Evolutionary conservation across 2,113 vertebrate genomes (phyloP).

Genomic region (Erythrolamprus reginae): DNA sequence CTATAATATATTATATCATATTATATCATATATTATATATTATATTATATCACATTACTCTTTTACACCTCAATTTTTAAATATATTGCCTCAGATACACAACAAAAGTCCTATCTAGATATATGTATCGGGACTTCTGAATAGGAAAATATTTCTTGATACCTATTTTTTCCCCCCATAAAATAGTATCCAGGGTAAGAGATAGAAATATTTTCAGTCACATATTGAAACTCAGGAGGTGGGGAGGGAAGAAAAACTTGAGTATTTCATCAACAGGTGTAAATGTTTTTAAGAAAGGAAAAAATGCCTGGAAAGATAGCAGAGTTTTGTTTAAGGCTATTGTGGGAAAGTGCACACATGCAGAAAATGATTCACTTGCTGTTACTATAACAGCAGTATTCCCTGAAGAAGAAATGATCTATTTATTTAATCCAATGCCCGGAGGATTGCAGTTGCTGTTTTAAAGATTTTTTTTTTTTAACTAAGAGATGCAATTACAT

Average conservation of each 20-base stretch:
- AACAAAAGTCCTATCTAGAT: background rate
- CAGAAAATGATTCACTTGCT: background rate
- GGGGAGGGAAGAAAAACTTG: background rate
- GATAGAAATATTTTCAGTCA: conserved; percentile 17
- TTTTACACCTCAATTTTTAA: background rate
- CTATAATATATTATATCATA: too few relatives aligned
- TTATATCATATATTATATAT: too few relatives aligned
- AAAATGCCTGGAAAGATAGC: background rate
- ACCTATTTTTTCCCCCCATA: too few relatives aligned
- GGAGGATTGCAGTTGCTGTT: background rate
- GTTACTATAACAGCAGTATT: background rate
- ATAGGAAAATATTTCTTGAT: background rate
- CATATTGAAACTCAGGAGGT: conserved; percentile 26
- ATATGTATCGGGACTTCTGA: background rate
- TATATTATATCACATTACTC: background rate
- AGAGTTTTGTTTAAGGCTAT: conserved; percentile 11
- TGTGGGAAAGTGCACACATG: background rate
- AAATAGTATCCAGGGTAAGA: too few relatives aligned
- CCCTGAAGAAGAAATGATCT: background rate
- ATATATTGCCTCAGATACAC: background rate
- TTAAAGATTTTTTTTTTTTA: background rate
- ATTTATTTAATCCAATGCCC: background rate
- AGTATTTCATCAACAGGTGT: background rate
- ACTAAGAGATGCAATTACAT: background rate
- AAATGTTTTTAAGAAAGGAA: conserved; percentile 1